Conservation (phyloP, 1,140 invertebrate species). For the Diorhabda elongata region DNA sequence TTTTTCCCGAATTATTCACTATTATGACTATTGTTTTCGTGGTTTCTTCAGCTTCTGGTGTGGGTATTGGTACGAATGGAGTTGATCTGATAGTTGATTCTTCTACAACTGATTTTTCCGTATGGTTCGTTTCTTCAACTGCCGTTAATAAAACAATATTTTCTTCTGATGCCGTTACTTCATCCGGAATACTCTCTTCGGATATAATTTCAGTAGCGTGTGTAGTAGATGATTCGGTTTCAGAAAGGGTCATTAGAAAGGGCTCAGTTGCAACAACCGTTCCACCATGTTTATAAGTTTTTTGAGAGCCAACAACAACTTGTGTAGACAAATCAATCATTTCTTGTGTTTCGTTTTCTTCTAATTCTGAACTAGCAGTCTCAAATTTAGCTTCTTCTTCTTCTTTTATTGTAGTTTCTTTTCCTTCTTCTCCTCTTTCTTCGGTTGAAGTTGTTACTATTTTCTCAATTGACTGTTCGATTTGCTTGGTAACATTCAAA, state of each 20-base stretch:
- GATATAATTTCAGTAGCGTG: background rate
- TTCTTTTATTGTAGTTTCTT: background rate
- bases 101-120: background rate
- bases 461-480: background rate
- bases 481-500: no score
- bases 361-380: no score
- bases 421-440: background rate
- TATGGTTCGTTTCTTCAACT: background rate
- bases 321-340: no score
- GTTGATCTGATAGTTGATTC: background rate
- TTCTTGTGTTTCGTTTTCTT: no score
- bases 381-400: background rate
- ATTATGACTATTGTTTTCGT: conserved; percentile 22
- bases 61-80: background rate
- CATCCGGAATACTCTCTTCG: background rate
- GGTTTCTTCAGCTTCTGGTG: background rate
- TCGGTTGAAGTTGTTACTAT: background rate
- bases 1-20: conserved; percentile 19
- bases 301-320: no score
- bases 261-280: no score
- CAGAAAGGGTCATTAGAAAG: background rate
- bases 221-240: background rate
- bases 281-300: no score
- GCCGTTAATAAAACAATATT: background rate
- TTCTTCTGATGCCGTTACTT: background rate